Base-by-base conservation (phyloP, 2,888 invertebrate species). In the Cosmia trapezina region DNA sequence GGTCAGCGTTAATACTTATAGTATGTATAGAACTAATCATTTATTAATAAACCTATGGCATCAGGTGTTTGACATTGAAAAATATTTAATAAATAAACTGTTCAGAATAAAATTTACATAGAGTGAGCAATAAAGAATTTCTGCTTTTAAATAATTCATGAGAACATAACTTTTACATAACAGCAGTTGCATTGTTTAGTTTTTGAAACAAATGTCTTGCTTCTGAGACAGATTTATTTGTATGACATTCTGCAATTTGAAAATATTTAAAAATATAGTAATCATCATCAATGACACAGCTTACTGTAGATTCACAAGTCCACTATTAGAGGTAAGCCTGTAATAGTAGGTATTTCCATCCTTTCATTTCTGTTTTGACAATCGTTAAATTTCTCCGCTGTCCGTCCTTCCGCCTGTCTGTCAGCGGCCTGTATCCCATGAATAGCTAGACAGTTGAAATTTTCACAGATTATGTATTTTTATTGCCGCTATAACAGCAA, bases 51-150 rank as follows among this genome's bases (percentile, higher is more conserved):
- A 47, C 7, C 1, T 14, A 47, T n/a, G 6, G 5, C 56, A 76
- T 47, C 65, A 71, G 56, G 33, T 71, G 56, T 78, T 11, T 73
- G 67, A 61, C 73, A 73, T 78, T 73, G 66, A 78, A 66, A 67
- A 56, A 49, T 62, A 53, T 63, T 33, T 41, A n/a, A 70, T 63
- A 76, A 59, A 70, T 70, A 59, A 14, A 53, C 12, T 61, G 19
- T n/a, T 51, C 1, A 14, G 45, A 63, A 37, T 47, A 54, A 75
- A 67, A 76, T 75, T 61, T n/a, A 4, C 49, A 49, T 74, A n/a
- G n/a, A n/a, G n/a, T n/a, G n/a, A n/a, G 19, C 22, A 54, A 59
- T 75, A 60, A 63, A 70, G 45, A 76, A 59, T 59, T 49, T 51
- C 37, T 51, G 64, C 19, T 61, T 53, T 57, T n/a, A n/a, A n/a